Conservation (phyloP, 1,140 invertebrate species). For the Bombus impatiens region DNA sequence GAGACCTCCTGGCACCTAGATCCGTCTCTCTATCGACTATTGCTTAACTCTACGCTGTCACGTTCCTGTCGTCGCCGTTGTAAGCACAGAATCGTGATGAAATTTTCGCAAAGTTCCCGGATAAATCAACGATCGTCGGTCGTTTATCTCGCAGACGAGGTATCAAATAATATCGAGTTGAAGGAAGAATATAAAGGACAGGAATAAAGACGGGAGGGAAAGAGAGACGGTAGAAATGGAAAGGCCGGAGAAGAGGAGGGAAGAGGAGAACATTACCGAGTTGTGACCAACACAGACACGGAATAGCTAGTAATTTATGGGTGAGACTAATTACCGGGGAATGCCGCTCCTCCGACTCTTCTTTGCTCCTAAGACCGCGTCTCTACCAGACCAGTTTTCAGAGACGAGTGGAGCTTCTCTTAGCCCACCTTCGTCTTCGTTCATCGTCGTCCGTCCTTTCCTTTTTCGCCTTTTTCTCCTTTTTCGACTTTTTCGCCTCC, state of each 20-base stretch:
- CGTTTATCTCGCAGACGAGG: background rate
- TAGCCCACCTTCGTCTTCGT: slow-evolving; percentile 43
- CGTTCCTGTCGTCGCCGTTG: background rate
- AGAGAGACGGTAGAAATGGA: slow-evolving; percentile 34
- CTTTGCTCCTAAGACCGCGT: slow-evolving; percentile 70
- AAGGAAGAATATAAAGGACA: background rate
- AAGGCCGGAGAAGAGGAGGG: background rate
- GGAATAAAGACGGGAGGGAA: slow-evolving; percentile 14
- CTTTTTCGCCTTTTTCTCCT: slow-evolving; percentile 22
- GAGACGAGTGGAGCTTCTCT: slow-evolving; percentile 57
- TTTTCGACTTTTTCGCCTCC: slow-evolving; percentile 2
- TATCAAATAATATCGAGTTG: background rate
- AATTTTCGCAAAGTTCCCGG: background rate
- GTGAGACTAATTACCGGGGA: slow-evolving; percentile 80
- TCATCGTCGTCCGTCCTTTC: slow-evolving; percentile 33
- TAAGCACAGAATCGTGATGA: no score
- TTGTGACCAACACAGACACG: slow-evolving; percentile 72
- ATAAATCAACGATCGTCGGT: background rate
- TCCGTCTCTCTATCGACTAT: slow-evolving; percentile 30
- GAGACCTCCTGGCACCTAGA: slow-evolving; percentile 49
- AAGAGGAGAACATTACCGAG: slow-evolving; percentile 53
- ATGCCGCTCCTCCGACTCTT: slow-evolving; percentile 77
- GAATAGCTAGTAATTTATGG: slow-evolving; percentile 80
- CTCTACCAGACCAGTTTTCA: slow-evolving; percentile 66
- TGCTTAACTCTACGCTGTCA: background rate